phyloP scores from a whole-genome alignment of 1,140 invertebrate species.

The Ectropis grisescens region DNA sequence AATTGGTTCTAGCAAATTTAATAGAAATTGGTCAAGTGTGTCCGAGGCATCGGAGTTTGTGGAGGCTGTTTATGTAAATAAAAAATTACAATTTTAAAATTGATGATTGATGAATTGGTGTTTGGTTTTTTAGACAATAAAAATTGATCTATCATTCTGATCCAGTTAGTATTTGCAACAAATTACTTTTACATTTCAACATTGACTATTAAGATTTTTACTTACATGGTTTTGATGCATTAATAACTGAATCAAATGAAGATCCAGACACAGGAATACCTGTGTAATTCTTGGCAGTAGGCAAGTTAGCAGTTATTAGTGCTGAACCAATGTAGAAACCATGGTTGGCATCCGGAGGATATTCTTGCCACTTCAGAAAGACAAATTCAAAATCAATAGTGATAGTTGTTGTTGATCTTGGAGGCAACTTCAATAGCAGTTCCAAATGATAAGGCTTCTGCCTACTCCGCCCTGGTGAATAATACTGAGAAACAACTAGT shows the following conservation, averaged over 20 bases:
- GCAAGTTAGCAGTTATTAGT: slow-evolving; percentile 83
- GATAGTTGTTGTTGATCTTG: slow-evolving; percentile 84
- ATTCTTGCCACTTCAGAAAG: slow-evolving; percentile 98
- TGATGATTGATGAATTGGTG: too few relatives aligned
- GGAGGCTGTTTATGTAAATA: too few relatives aligned
- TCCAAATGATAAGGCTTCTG: slow-evolving; percentile 91
- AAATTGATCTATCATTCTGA: too few relatives aligned
- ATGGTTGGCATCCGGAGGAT: slow-evolving; percentile 99
- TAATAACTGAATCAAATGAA: slow-evolving; percentile 75
- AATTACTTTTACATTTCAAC: too few relatives aligned
- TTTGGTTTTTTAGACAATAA: too few relatives aligned
- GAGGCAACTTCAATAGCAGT: slow-evolving; percentile 83
- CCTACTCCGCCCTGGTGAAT: slow-evolving; percentile 85
- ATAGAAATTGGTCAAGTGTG: too few relatives aligned
- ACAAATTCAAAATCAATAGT: slow-evolving; percentile 94
- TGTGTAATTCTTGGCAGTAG: slow-evolving; percentile 84
- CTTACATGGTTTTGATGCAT: slow-evolving; percentile 71
- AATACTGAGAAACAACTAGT: slow-evolving; percentile 78
- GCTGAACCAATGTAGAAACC: slow-evolving; percentile 95
- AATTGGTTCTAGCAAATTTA: too few relatives aligned
- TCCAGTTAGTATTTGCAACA: too few relatives aligned
- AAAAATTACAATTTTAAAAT: too few relatives aligned
- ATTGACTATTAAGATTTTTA: slow-evolving; percentile 9
- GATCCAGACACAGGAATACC: slow-evolving; percentile 80
- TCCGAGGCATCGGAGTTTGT: too few relatives aligned